Conservation (phyloP, 1,140 invertebrate genomes). For the Hermetia illucens region DNA sequence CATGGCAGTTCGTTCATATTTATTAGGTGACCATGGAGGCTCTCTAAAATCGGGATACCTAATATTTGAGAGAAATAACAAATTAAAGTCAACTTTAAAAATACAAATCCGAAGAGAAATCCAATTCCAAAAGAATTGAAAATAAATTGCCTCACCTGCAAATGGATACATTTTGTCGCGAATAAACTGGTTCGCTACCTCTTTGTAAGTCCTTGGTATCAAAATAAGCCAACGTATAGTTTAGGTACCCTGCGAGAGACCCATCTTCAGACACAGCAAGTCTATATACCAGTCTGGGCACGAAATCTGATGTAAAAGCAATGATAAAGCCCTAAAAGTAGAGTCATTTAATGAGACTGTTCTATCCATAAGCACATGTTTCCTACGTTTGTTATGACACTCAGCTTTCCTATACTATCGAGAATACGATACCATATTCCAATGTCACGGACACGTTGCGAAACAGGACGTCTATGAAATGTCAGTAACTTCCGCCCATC, state of each 20-base stretch:
- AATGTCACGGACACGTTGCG: conserved; percentile 70
- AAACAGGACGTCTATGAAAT: conserved; percentile 70
- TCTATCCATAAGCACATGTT: conserved; percentile 1
- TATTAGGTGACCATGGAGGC: conserved; percentile 44
- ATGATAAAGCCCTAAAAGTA: conserved; percentile 85
- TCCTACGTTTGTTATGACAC: conserved; percentile 86
- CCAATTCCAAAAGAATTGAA: too few relatives aligned
- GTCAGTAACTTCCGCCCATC: conserved; percentile 78
- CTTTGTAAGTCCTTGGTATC: conserved; percentile 53
- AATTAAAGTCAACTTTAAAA: neutral
- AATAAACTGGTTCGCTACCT: conserved; percentile 22
- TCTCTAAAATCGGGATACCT: conserved; percentile 71
- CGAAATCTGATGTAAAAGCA: conserved; percentile 96
- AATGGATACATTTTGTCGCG: conserved; percentile 15
- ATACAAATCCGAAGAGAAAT: neutral
- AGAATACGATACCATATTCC: conserved; percentile 88
- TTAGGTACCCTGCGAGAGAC: conserved; percentile 61
- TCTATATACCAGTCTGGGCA: conserved; percentile 79
- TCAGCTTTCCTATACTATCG: conserved; percentile 76
- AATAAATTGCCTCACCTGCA: conserved; percentile 27
- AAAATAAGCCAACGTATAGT: conserved; percentile 72
- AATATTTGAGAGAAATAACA: neutral
- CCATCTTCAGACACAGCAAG: conserved; percentile 41
- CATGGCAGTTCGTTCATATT: conserved; percentile 58
- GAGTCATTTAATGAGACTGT: conserved; percentile 5